A percentile compares a stretch with the other conserved stretches of the same genome.
Conservation (phyloP, 1,140 invertebrate genomes). For the Solenopsis invicta region DNA sequence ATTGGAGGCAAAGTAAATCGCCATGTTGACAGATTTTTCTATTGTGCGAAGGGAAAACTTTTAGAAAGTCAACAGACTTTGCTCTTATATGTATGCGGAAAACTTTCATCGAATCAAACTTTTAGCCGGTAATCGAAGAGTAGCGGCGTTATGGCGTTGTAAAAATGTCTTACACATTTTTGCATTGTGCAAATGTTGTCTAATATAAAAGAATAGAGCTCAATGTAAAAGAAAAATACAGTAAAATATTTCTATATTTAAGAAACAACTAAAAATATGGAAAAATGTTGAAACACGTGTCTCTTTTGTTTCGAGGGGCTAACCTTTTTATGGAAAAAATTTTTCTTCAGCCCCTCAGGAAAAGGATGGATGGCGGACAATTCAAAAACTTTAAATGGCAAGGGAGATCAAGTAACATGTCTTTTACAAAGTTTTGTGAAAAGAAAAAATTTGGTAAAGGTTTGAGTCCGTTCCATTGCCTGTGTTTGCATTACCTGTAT, state of each 20-base stretch:
- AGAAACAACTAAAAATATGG: too few relatives aligned
- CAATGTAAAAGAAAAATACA: not conserved
- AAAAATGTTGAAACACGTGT: too few relatives aligned
- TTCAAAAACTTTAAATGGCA: not conserved
- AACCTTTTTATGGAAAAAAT: too few relatives aligned
- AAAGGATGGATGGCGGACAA: not conserved
- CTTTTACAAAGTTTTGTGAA: not conserved
- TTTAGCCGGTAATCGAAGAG: constrained; percentile 35
- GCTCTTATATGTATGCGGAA: constrained; percentile 7
- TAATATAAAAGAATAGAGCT: not conserved
- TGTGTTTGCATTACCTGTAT: too few relatives aligned
- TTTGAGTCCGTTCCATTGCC: too few relatives aligned
- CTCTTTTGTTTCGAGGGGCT: too few relatives aligned
- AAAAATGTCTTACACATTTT: constrained; percentile 23
- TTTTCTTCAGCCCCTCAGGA: not conserved
- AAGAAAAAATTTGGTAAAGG: not conserved
- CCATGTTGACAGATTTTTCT: constrained; percentile 7
- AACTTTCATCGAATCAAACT: constrained; percentile 55
- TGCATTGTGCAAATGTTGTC: not conserved
- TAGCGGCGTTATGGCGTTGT: not conserved
- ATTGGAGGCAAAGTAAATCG: not conserved
- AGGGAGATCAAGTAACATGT: not conserved
- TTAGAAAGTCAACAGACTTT: constrained; percentile 34
- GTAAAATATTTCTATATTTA: not conserved
- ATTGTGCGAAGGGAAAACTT: constrained; percentile 21